Percentiles rank a stretch among this genome's conserved stretches.
Conservation (phyloP, 2,113 vertebrate genomes). For the Pipa parva region DNA sequence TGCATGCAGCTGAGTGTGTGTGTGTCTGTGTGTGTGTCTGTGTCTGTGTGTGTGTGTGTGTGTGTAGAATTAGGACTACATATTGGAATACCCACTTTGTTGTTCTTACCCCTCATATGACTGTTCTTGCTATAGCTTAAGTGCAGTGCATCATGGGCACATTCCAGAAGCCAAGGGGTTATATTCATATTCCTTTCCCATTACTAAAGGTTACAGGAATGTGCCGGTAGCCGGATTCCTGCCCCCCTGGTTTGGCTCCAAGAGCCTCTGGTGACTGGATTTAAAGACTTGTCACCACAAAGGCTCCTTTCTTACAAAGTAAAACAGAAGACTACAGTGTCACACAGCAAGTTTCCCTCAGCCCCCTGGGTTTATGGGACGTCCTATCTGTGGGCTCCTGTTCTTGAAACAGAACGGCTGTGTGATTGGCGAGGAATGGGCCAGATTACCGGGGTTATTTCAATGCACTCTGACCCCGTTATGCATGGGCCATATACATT, state of each 20-base stretch:
- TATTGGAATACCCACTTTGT: too few relatives aligned
- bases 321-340: constrained; percentile 54
- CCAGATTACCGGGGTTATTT: neutral
- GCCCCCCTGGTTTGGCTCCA: constrained; percentile 58
- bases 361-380: neutral
- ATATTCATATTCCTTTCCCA: constrained; percentile 29
- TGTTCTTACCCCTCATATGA: neutral
- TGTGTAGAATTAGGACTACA: too few relatives aligned
- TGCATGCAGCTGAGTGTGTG: too few relatives aligned
- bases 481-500: neutral
- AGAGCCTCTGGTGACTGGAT: constrained; percentile 70
- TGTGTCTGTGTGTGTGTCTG: too few relatives aligned
- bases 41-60: too few relatives aligned
- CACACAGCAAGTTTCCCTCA: neutral
- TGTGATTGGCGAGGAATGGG: neutral
- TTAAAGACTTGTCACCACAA: constrained; percentile 66
- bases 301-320: constrained; percentile 73
- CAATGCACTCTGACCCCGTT: neutral
- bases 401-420: neutral
- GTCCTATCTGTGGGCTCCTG: neutral
- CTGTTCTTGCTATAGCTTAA: constrained; percentile 36
- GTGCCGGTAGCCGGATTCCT: constrained; percentile 25
- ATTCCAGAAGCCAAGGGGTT: constrained; percentile 13
- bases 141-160: constrained; percentile 51
- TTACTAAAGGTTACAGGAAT: constrained; percentile 52